Evolutionary conservation across 2,888 invertebrate species (phyloP).

Genomic region (Alentia gelatinosa): DNA sequence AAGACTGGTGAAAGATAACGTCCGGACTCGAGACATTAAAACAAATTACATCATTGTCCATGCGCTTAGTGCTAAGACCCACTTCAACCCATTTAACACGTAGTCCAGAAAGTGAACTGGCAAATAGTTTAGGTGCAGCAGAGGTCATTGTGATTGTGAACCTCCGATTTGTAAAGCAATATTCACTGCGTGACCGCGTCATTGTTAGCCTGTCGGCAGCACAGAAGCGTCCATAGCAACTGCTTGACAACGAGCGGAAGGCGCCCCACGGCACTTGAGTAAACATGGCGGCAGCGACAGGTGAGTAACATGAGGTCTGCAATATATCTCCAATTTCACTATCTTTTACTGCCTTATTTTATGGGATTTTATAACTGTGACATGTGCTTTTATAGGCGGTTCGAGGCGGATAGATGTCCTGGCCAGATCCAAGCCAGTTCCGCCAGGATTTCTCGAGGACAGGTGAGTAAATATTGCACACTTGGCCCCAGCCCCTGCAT

Average conservation of each 20-base stretch:
- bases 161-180: too few relatives aligned
- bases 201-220: background rate
- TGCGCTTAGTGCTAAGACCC: too few relatives aligned
- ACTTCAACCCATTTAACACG: too few relatives aligned
- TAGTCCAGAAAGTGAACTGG: too few relatives aligned
- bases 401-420: slow-evolving; percentile 65
- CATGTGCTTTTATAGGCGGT: background rate
- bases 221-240: slow-evolving; percentile 39
- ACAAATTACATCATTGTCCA: too few relatives aligned
- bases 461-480: slow-evolving; percentile 64
- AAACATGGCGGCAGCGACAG: slow-evolving; percentile 45
- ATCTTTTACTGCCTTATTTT: background rate
- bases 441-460: slow-evolving; percentile 68
- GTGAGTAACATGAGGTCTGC: background rate
- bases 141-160: too few relatives aligned
- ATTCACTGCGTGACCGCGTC: background rate
- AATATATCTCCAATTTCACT: background rate
- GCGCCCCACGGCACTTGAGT: background rate
- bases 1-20: too few relatives aligned
- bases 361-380: background rate
- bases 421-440: slow-evolving; percentile 68
- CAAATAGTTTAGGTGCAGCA: too few relatives aligned
- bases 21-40: too few relatives aligned
- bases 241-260: background rate
- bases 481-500: background rate